phyloP scores from a whole-genome alignment of 2,113 vertebrate genomes.

The Xiphophorus hellerii region DNA sequence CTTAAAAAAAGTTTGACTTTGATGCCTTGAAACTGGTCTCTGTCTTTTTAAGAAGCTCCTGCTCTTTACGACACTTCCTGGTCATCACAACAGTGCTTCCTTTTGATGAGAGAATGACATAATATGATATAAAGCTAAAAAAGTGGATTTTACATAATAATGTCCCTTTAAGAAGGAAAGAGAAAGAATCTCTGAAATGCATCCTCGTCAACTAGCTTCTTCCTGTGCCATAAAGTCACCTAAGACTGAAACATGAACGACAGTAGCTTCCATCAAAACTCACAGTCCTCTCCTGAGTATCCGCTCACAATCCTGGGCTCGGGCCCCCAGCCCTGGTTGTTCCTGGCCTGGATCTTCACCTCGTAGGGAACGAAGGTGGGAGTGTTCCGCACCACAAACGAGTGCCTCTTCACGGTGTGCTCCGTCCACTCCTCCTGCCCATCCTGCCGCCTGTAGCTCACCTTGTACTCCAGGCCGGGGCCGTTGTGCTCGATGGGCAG shows the following conservation, averaged over 20 bases:
- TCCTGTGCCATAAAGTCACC: background rate
- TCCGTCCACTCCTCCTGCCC: conserved; percentile 85
- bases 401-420: conserved; percentile 87
- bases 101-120: too few relatives aligned
- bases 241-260: background rate
- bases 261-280: conserved; percentile 53
- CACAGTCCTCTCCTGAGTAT: conserved; percentile 95
- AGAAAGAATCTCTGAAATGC: background rate
- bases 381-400: conserved; percentile 85
- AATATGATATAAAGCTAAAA: too few relatives aligned
- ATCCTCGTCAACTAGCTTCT: background rate
- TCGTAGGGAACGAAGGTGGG: conserved; percentile 93
- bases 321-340: conserved; percentile 87
- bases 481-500: conserved; percentile 88
- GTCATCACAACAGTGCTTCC: too few relatives aligned
- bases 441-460: conserved; percentile 87
- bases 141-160: too few relatives aligned
- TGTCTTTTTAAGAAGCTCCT: too few relatives aligned
- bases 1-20: too few relatives aligned
- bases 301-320: conserved; percentile 84
- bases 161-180: background rate
- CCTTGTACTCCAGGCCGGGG: conserved; percentile 91
- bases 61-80: too few relatives aligned
- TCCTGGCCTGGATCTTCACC: conserved; percentile 90
- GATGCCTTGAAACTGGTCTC: too few relatives aligned